Percentiles rank a stretch among this genome's conserved stretches.
Evolutionary conservation across 53 echinoderm and acorn worm species (phyloP).

Genomic region (Zoroaster sp.): DNA sequence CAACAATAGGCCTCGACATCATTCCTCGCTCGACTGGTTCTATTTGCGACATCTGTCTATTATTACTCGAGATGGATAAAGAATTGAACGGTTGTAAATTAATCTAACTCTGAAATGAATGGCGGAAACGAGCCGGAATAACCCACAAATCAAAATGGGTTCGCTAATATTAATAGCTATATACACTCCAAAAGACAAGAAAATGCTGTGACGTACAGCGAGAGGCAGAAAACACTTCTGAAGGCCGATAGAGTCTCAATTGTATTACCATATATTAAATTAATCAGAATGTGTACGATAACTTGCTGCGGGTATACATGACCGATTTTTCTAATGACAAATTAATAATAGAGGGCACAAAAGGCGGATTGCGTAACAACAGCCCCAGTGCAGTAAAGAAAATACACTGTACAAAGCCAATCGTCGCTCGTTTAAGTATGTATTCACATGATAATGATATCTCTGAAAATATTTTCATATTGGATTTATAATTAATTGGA

Average conservation of each 20-base stretch:
- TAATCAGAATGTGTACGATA: background rate
- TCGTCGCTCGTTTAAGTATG: background rate
- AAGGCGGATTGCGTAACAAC: background rate
- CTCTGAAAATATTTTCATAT: background rate
- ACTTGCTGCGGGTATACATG: background rate
- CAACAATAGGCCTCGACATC: background rate
- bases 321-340: conserved; percentile 39
- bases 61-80: background rate
- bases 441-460: background rate
- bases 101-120: background rate
- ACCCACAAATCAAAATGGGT: background rate
- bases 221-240: background rate
- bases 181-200: background rate
- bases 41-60: background rate
- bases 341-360: conserved; percentile 16
- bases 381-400: background rate
- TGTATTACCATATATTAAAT: conserved; percentile 24
- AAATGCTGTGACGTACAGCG: background rate
- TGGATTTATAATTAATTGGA: conserved; percentile 33
- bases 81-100: background rate
- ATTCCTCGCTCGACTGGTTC: background rate
- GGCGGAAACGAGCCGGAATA: background rate
- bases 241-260: background rate
- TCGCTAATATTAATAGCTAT: background rate
- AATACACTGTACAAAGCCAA: background rate